These are phyloP conservation scores for Rhagoletis pomonella DNA, from an alignment of 1,140 invertebrate species.

Conservation along the genomic window DNA sequence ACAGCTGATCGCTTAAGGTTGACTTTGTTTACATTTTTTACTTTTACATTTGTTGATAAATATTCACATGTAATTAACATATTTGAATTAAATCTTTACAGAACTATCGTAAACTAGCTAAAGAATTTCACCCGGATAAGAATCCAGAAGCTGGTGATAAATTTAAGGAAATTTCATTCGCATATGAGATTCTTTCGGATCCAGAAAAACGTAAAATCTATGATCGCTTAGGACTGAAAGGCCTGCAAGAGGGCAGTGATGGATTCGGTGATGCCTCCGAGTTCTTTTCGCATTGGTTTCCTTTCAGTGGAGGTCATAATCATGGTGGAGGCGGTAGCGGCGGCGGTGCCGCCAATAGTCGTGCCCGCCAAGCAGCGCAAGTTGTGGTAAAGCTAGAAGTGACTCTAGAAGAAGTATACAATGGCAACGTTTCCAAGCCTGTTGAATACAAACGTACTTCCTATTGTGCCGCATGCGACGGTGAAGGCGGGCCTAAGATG, in stretches of 20 bases:
- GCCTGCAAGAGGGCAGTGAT: slow-evolving; percentile 83
- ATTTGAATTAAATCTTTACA: slow-evolving; percentile 72
- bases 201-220: slow-evolving; percentile 82
- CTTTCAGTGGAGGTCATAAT: slow-evolving; percentile 69
- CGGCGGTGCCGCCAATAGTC: slow-evolving; percentile 66
- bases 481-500: slow-evolving; percentile 87
- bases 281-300: slow-evolving; percentile 79
- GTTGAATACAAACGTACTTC: slow-evolving; percentile 88
- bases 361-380: slow-evolving; percentile 52
- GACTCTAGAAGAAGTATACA: slow-evolving; percentile 92
- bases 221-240: slow-evolving; percentile 86
- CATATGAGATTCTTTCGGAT: slow-evolving; percentile 89
- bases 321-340: slow-evolving; percentile 66
- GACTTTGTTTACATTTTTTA: slow-evolving; percentile 38
- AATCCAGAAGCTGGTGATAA: slow-evolving; percentile 87
- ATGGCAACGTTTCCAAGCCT: slow-evolving; percentile 86
- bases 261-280: slow-evolving; percentile 77
- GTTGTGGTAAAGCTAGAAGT: slow-evolving; percentile 78
- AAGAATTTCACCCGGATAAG: slow-evolving; percentile 92
- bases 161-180: slow-evolving; percentile 93
- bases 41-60: background rate
- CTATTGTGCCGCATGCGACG: slow-evolving; percentile 89
- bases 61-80: background rate
- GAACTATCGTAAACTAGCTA: slow-evolving; percentile 89
- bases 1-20: slow-evolving; percentile 11